These are phyloP conservation scores for Drosophila emarginata DNA, from an alignment of 2,888 invertebrate species.

Conservation along the genomic window DNA sequence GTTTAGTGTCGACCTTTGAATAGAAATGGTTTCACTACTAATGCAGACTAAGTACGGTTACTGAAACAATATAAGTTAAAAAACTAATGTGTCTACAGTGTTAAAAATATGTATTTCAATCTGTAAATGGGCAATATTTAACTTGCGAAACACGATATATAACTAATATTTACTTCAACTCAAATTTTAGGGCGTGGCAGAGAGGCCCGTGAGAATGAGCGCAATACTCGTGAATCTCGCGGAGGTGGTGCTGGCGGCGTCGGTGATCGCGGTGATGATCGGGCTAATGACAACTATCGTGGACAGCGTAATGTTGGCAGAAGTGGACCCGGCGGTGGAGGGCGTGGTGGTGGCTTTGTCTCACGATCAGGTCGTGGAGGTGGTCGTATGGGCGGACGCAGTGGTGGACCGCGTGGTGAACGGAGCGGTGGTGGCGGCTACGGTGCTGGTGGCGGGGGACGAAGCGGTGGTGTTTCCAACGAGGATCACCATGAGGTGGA, in stretches of 20 bases:
- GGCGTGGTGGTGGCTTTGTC: constrained; percentile 66
- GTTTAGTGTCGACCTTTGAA: no score
- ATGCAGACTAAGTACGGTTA: no score
- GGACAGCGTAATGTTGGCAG: constrained; percentile 67
- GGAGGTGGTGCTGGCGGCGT: constrained; percentile 78
- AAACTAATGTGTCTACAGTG: no score
- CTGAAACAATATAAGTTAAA: no score
- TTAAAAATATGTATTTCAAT: no score
- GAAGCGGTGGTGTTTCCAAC: constrained; percentile 76
- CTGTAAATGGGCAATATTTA: no score
- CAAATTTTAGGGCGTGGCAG: constrained; percentile 83
- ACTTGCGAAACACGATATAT: no score
- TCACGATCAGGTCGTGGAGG: constrained; percentile 65
- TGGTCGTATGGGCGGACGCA: constrained; percentile 81
- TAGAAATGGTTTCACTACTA: no score
- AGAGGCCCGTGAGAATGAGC: constrained; percentile 87
- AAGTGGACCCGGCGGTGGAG: constrained; percentile 44
- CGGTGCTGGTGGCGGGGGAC: constrained; percentile 69
- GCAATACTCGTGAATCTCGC: constrained; percentile 82
- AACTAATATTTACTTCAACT: background rate
- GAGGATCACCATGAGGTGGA: constrained; percentile 83
- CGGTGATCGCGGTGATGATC: constrained; percentile 79
- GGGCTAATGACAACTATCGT: constrained; percentile 68
- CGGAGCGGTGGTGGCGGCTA: constrained; percentile 82
- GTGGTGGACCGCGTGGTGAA: constrained; percentile 79